These are phyloP conservation scores for Hemicordylus capensis DNA, from an alignment of 2,113 vertebrate species.

Conservation along the genomic window DNA sequence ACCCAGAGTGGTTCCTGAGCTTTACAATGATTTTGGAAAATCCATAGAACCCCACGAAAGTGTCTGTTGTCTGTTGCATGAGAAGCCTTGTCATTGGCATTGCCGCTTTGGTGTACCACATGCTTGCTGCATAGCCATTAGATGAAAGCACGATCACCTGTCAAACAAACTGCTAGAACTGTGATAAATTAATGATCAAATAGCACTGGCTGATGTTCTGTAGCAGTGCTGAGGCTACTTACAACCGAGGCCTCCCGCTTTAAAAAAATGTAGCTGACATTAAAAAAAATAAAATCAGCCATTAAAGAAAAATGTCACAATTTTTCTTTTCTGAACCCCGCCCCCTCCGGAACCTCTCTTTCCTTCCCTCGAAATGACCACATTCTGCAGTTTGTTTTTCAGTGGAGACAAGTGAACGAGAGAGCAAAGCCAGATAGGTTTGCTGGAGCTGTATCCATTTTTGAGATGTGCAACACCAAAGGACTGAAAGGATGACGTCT, in stretches of 20 bases:
- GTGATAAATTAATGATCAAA: constrained; percentile 99
- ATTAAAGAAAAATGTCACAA: constrained; percentile 83
- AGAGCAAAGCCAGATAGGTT: neutral
- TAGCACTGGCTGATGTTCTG: constrained; percentile 83
- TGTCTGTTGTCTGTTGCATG: constrained; percentile 73
- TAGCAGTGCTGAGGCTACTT: constrained; percentile 83
- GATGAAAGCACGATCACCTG: constrained; percentile 93
- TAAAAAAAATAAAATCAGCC: constrained; percentile 81
- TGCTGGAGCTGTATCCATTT: constrained; percentile 35
- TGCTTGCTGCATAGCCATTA: constrained; percentile 83
- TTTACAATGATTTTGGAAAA: constrained; percentile 73
- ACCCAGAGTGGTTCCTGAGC: constrained; percentile 65
- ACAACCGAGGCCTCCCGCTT: constrained; percentile 79
- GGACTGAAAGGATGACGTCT: constrained; percentile 26
- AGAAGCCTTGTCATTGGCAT: constrained; percentile 67
- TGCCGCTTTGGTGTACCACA: constrained; percentile 70
- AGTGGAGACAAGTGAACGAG: neutral
- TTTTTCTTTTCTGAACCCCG: neutral
- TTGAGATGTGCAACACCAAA: constrained; percentile 38
- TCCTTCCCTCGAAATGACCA: constrained; percentile 70
- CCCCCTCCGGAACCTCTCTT: neutral
- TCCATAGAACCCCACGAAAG: constrained; percentile 74
- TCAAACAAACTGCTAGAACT: constrained; percentile 97
- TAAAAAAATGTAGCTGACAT: constrained; percentile 85
- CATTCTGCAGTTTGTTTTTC: constrained; percentile 55